Evolutionary conservation across 2,113 vertebrate genomes (phyloP), one percentile per base, ranked within the genome.

Genomic region (Xyrauchen texanus): DNA sequence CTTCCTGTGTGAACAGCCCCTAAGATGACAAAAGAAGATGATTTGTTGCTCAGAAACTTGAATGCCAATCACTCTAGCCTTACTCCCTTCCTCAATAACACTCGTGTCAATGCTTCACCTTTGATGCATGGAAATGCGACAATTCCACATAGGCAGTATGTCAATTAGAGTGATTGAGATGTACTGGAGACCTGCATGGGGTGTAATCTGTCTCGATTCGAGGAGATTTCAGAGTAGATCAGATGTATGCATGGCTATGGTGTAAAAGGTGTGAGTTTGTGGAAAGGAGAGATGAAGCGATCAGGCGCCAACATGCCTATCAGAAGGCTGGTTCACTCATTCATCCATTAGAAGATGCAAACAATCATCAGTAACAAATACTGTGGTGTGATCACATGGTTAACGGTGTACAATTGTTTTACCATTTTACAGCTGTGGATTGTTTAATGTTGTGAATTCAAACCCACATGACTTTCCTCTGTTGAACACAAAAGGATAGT

Each of bases 141-240:
- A n/a, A 34, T 7, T 34, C 10, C 34, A 8, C 11, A 6, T 7
- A 4, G 44, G 21, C 66, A 4, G 44, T 0, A 5, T 42, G 4
- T 70, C 61, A 73, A 51, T 46, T 70, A 34, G 13, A 67, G 8
- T 78, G 72, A 76, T 65, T 66, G 61, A 51, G 45, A 53, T 21
- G 10, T 51, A 68, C 67, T 60, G 67, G 34, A 66, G 72, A 61
- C 55, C 60, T 51, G 34, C 4, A 72, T 53, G 67, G n/a, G 11
- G 46, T 9, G 47, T 51, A 70, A 71, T 79, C 57, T n/a, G 53
- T 79, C 76, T 79, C 58, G 77, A 79, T 83, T 79, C 64, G 64
- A 64, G 45, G 15, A 15, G 58, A 69, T n/a, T 49, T 75, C 15
- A n/a, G 51, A 21, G 76, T 63, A 63, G 49, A 53, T 64, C 21